Evolutionary conservation across 1,140 invertebrate species (phyloP), one percentile per base, ranked within the genome.

Genomic region (Argopecten irradians): DNA sequence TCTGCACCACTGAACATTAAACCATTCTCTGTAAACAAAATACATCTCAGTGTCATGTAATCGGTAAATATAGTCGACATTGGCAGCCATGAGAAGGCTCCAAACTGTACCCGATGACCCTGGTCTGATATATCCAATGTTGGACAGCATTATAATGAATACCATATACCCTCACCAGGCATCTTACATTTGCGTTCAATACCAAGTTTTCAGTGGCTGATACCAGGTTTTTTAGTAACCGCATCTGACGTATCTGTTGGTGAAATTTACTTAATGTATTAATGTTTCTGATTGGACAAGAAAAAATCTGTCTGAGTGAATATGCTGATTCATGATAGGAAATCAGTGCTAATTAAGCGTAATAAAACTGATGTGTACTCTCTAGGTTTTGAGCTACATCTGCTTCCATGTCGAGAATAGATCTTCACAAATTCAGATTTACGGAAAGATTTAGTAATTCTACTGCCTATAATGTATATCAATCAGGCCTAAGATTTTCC

Each of bases 11-110:
- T 71, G 55, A 71, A 71, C 55, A 71, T 22, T 71, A 71, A 71
- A 71, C 55, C n/a, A 28, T 28, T 71, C 55, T 28, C 55, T 71
- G 55, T 71, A 71, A 71, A 71, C 55, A 71, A n/a, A 71, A 71
- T n/a, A 71, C 55, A 71, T 71, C 28, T 71, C 55, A 28, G 5
- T 71, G 55, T 71, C 55, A 28, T 71, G 55, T 28, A 71, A 71
- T 71, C 55, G 5, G 55, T 71, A 71, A 71, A 71, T 71, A 71
- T 71, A n/a, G 55, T 16, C 55, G 55, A 5, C 55, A 71, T 71
- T 28, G 55, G 55, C 55, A n/a, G n/a, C 55, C 13, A 11, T 3
- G 55, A 19, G 9, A 46, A 19, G 19, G 9, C 43, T 46, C 13
- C n/a, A 19, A 46, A 28, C 1, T 71, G 55, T 71, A 71, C 55